Evolutionary conservation across 1,140 invertebrate genomes (phyloP), one percentile per base, ranked within the genome.

Genomic region (Drosophila sp.): DNA sequence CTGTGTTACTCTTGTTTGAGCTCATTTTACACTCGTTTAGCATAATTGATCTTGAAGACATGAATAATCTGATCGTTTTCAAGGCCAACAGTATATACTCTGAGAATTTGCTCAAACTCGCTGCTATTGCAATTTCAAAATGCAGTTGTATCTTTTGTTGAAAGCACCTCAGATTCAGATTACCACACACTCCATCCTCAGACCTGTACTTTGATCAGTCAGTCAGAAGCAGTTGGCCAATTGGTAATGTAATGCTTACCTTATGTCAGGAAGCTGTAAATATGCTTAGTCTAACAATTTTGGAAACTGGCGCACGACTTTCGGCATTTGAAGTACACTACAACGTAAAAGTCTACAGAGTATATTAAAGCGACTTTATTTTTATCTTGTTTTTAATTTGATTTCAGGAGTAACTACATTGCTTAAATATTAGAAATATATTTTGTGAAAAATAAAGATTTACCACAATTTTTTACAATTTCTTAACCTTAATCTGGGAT

Each of bases 171-270:
- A 13, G 25, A 3, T 2, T 50, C 25, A 32, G 46, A 50, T 50
- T 50, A 50, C 46, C 46, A 50, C 46, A 50, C 46, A 48, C 46
- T 48, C 46, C 40, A 43, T 6, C n/a, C 14, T 43, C 40, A 16
- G 40, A 6, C 11, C 9, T n/a, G 7, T 4, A 7, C 18, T 25
- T 25, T 46, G 40, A 9, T 8, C 40, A 43, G 36, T 8, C 40
- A 43, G 36, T n/a, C 34, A 11, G 34, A 36, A 11, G 4, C 7
- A 8, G 38, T 45, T 45, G 8, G 43, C 3, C 16, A 21, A 3
- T 27, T 9, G 43, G 46, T 50, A 50, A 50, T n/a, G 32, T 27
- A 25, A 50, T 50, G 46, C 25, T 32, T 48, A 7, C 18, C 43
- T 45, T 45, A 45, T 0, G 13, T 16, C 46, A 50, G 46, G 46